phyloP scores from a whole-genome alignment of 2,113 vertebrate species.

The Bujurquina vittata region DNA sequence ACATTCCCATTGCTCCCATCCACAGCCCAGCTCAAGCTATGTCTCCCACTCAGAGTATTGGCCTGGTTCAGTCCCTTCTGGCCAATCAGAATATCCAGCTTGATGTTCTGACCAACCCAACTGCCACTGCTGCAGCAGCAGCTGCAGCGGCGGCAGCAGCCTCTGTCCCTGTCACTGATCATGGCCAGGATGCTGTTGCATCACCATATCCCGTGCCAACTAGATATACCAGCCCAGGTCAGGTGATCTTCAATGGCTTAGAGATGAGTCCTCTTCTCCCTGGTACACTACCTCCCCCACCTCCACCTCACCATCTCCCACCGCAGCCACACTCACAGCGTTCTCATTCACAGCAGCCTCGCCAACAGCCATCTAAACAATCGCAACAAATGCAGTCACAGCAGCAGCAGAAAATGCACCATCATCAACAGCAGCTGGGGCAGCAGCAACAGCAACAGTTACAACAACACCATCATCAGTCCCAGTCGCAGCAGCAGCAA shows the following conservation, averaged over 20 bases:
- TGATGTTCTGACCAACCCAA: conserved; percentile 91
- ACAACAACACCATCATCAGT: conserved; percentile 38
- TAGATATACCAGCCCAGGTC: conserved; percentile 87
- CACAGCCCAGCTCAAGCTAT: conserved; percentile 98
- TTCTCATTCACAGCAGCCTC: conserved; percentile 73
- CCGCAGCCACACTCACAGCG: conserved; percentile 75
- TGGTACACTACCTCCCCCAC: conserved; percentile 82
- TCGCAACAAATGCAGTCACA: conserved; percentile 67
- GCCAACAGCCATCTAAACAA: conserved; percentile 67
- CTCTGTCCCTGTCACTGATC: conserved; percentile 76
- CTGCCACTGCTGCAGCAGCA: conserved; percentile 76
- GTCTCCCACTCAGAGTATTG: conserved; percentile 98
- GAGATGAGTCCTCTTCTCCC: conserved; percentile 85
- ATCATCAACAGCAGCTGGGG: conserved; percentile 47
- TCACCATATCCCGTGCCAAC: conserved; percentile 82
- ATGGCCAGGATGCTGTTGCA: conserved; percentile 74
- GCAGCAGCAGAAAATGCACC: conserved; percentile 45
- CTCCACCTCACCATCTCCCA: conserved; percentile 79
- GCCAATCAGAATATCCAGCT: conserved; percentile 99
- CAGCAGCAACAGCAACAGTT: conserved; percentile 39
- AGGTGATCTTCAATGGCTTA: conserved; percentile 86
- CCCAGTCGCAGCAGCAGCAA: conserved; percentile 43
- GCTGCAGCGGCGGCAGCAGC: conserved; percentile 73
- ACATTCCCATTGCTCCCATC: conserved; percentile 99
- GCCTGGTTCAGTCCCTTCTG: conserved; percentile 94